Percentiles rank a stretch among this genome's conserved stretches.
phyloP scores from a whole-genome alignment of 2,888 invertebrate species.

The Lordiphosa andalusiaca region DNA sequence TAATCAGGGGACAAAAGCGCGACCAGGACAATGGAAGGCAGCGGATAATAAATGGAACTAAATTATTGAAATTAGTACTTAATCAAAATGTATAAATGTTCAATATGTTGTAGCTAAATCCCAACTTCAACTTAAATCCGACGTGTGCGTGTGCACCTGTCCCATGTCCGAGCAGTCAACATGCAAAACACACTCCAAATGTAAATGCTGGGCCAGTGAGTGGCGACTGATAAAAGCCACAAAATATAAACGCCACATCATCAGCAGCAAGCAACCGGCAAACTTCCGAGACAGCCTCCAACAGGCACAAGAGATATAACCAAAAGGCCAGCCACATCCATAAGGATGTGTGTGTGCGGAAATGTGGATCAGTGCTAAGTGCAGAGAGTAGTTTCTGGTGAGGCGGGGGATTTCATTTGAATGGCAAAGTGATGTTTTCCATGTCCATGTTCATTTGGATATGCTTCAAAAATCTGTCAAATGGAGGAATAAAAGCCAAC shows the following conservation, averaged over 20 bases:
- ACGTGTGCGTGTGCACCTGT: background rate
- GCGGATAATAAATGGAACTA: too few species aligned
- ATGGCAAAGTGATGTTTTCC: conserved; percentile 42
- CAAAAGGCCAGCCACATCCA: conserved; percentile 16
- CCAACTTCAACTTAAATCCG: too few species aligned
- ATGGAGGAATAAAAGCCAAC: conserved; percentile 31
- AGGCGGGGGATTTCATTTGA: conserved; percentile 38
- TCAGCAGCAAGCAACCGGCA: too few species aligned
- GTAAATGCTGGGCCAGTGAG: background rate
- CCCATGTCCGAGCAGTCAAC: conserved; percentile 2
- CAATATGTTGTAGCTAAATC: too few species aligned
- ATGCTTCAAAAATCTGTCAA: conserved; percentile 38
- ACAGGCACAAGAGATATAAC: background rate
- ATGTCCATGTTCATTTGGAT: background rate
- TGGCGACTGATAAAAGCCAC: conserved; percentile 22
- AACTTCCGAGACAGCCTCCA: too few species aligned
- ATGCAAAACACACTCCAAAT: conserved; percentile 5
- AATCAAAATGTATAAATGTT: too few species aligned
- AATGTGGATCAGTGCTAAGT: conserved; percentile 27
- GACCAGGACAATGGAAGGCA: too few species aligned
- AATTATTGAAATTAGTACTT: too few species aligned
- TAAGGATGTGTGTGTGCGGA: background rate
- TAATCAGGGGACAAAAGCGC: too few species aligned
- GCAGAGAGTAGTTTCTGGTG: conserved; percentile 20
- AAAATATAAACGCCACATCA: background rate